Base-by-base conservation (phyloP, 1,140 invertebrate species). In the Heliconius hewitsoni region DNA sequence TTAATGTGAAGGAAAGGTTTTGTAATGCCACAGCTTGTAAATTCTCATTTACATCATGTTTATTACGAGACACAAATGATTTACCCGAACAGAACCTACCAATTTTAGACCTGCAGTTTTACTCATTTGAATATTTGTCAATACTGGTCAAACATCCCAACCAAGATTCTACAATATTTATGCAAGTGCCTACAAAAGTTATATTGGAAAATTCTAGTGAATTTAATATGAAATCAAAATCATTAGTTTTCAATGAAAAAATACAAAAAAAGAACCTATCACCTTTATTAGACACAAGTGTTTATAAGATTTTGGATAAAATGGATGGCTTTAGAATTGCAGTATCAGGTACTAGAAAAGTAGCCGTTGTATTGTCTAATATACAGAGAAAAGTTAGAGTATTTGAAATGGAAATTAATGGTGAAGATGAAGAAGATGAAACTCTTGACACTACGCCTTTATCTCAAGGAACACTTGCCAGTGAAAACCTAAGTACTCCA, bases 371-470 rank as follows among this genome's bases (percentile, higher is more conserved):
- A 77, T 93, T 99, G 16, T 97, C 97, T 23, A 97, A 97, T 86
- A 97, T 96, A 83, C 95, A 95, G 79, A 96, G 97, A 76, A 98
- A 98, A 90, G 97, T 99, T 66, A 95, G 97, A 80, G 95, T 99
- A 52, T 97, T 98, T 87, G 98, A 99, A 91, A 98, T 98, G 96
- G 98, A 99, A 95, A 97, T 96, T 1, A 98, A 98, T 87, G 97
- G 97, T 8, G 98, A 99, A 82, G 98, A 98, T 82, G 97, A 98
- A 46, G 97, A 98, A 74, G 97, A 97, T 66, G 97, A 96, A 81
- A 95, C 95, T 30, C 81, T 94, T 13, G 94, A 95, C 60, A 89
- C 90, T 19, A 95, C 93, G 16, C 89, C 93, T 57, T 90, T 91
- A 42, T 94, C 92, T 73, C 88, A 91, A 76, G 60, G 50, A 73